phyloP scores from a whole-genome alignment of 2,888 invertebrate species.

The Eupelmus urozonus region DNA sequence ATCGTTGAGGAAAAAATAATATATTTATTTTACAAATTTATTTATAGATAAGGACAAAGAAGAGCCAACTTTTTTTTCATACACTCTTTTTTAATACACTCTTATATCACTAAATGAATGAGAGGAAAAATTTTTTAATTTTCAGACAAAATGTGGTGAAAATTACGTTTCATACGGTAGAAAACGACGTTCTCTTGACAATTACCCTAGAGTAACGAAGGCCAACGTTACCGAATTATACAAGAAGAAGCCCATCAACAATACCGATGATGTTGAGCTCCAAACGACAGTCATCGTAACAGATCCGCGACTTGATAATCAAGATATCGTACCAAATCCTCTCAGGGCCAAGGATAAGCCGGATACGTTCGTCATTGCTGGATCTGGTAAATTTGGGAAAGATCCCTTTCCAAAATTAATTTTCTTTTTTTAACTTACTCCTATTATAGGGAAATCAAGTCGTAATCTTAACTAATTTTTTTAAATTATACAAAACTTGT shows the following conservation, averaged over 20 bases:
- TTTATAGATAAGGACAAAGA: too few relatives aligned
- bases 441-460: too few relatives aligned
- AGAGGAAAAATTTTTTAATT: too few relatives aligned
- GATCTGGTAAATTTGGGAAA: constrained; percentile 76
- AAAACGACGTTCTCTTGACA: constrained; percentile 61
- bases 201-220: neutral
- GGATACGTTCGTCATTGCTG: constrained; percentile 80
- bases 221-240: constrained; percentile 60
- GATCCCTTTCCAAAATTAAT: neutral
- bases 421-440: too few relatives aligned
- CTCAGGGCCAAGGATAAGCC: constrained; percentile 79
- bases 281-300: constrained; percentile 81
- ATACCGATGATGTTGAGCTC: too few relatives aligned
- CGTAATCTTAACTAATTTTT: too few relatives aligned
- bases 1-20: too few relatives aligned
- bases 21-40: too few relatives aligned
- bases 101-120: too few relatives aligned
- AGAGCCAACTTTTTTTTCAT: too few relatives aligned
- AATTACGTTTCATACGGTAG: constrained; percentile 65
- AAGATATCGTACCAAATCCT: constrained; percentile 81
- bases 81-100: too few relatives aligned
- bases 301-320: constrained; percentile 67
- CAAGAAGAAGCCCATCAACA: constrained; percentile 65
- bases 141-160: constrained; percentile 58
- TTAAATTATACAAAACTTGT: too few relatives aligned